Evolutionary conservation across 2,888 invertebrate genomes (phyloP).

Genomic region (Synanthedon tipuliformis): DNA sequence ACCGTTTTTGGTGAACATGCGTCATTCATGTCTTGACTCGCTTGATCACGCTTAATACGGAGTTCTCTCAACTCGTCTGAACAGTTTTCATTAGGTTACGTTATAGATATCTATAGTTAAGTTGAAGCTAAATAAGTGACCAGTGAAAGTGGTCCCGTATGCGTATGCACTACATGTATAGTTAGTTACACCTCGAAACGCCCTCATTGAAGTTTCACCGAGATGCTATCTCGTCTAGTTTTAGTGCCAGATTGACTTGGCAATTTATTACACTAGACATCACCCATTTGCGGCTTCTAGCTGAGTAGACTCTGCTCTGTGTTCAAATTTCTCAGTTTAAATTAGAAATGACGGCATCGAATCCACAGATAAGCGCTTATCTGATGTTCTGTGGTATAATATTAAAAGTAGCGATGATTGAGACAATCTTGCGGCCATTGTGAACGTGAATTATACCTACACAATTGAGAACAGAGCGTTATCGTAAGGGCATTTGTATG

Average conservation of each 20-base stretch:
- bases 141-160: slow-evolving; percentile 47
- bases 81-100: slow-evolving; percentile 3
- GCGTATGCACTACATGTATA: slow-evolving; percentile 19
- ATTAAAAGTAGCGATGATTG: background rate
- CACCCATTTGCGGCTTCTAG: slow-evolving; percentile 15
- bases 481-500: slow-evolving; percentile 24
- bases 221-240: slow-evolving; percentile 40
- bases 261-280: slow-evolving; percentile 28
- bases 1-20: background rate
- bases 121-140: slow-evolving; percentile 25
- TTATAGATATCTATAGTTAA: slow-evolving; percentile 2
- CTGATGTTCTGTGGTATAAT: background rate
- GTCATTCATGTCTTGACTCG: background rate
- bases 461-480: slow-evolving; percentile 2
- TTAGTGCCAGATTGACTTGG: slow-evolving; percentile 42
- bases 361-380: background rate
- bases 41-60: background rate
- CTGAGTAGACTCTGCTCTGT: slow-evolving; percentile 36
- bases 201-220: slow-evolving; percentile 47
- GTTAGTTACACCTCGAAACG: slow-evolving; percentile 17
- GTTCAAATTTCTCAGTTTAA: slow-evolving; percentile 16
- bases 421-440: background rate
- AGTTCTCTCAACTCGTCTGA: background rate
- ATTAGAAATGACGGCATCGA: slow-evolving; percentile 13
- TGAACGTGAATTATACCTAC: background rate